Conservation (phyloP, 2,888 invertebrate species). For the Drosophila phalerata region DNA sequence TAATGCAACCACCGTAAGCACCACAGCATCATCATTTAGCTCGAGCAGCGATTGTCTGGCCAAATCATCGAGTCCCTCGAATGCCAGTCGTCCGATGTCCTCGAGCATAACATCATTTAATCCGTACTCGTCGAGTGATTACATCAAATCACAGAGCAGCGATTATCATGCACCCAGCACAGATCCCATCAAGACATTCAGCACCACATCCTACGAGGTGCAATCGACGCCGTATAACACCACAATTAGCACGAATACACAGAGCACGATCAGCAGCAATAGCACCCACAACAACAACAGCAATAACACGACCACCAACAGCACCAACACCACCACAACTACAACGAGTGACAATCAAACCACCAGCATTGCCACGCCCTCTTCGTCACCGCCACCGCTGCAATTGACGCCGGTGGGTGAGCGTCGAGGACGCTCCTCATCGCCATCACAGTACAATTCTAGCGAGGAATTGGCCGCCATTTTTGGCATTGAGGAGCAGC, state of each 20-base stretch:
- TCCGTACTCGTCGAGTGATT: conserved; percentile 85
- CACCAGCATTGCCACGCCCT: conserved; percentile 50
- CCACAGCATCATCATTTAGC: conserved; percentile 83
- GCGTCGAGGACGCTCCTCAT: conserved; percentile 69
- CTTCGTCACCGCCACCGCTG: conserved; percentile 82
- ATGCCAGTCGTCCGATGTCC: conserved; percentile 81
- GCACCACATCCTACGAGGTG: conserved; percentile 85
- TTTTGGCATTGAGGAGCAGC: conserved; percentile 86
- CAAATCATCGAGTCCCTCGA: conserved; percentile 84
- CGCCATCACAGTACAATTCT: conserved; percentile 88
- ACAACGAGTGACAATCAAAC: conserved; percentile 48
- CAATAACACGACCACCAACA: too few relatives aligned
- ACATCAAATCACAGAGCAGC: conserved; percentile 85
- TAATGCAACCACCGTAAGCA: conserved; percentile 52
- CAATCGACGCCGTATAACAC: conserved; percentile 83
- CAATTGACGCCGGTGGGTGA: conserved; percentile 80
- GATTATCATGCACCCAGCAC: conserved; percentile 85
- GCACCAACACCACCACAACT: conserved; percentile 21
- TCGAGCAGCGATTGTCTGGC: conserved; percentile 85
- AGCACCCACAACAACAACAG: conserved; percentile 52
- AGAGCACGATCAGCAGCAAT: conserved; percentile 48
- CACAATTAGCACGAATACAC: conserved; percentile 75
- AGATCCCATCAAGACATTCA: conserved; percentile 85
- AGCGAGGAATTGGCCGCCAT: conserved; percentile 89
- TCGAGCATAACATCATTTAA: conserved; percentile 85